These are phyloP conservation scores for Dolichomitus sp. DNA, from an alignment of 2,888 invertebrate species.

Conservation along the genomic window DNA sequence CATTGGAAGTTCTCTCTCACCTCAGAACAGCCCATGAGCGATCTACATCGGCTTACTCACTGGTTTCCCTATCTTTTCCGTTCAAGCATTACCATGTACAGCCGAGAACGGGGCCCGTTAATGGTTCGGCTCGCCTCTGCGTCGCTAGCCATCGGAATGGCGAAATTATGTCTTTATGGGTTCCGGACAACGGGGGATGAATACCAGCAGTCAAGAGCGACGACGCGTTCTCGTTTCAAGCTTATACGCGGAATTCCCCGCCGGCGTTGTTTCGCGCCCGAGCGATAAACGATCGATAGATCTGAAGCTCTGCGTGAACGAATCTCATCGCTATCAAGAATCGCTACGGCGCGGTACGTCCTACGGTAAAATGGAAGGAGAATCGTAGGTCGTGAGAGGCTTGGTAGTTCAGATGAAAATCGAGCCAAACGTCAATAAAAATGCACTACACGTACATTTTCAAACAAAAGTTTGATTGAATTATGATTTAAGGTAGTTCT, in stretches of 20 bases:
- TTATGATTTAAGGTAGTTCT: no score
- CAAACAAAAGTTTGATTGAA: no score
- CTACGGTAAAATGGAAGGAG: neutral
- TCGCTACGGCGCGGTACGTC: neutral
- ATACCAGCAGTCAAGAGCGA: neutral
- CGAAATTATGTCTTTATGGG: conserved; percentile 54
- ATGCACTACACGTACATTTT: no score
- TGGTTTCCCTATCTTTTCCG: conserved; percentile 49
- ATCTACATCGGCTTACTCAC: conserved; percentile 41
- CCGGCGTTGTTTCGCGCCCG: conserved; percentile 25
- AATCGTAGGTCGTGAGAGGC: neutral
- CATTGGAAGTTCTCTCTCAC: conserved; percentile 2
- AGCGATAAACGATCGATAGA: conserved; percentile 41
- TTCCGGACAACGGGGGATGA: conserved; percentile 14
- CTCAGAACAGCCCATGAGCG: conserved; percentile 42
- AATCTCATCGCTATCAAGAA: conserved; percentile 3
- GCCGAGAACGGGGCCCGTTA: conserved; percentile 35
- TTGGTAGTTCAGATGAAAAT: no score
- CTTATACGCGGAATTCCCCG: conserved; percentile 33
- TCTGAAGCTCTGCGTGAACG: conserved; percentile 6
- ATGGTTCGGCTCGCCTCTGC: conserved; percentile 21
- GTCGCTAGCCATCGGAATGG: conserved; percentile 42
- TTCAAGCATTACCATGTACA: conserved; percentile 56
- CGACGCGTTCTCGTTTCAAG: conserved; percentile 11
- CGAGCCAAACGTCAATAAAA: no score